phyloP scores from a whole-genome alignment of 2,888 invertebrate genomes.

The Harpagoxenus sublaevis region DNA sequence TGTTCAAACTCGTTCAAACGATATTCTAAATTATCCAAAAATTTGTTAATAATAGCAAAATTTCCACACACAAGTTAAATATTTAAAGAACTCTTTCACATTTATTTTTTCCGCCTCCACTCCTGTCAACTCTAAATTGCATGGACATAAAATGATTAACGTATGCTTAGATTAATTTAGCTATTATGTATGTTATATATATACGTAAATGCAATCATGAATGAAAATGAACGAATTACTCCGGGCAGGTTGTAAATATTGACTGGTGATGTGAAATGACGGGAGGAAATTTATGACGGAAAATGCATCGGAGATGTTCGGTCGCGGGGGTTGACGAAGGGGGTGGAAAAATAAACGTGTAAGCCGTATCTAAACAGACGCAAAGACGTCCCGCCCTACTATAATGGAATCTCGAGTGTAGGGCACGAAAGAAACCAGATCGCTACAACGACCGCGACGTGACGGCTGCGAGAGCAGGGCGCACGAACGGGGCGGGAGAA shows the following conservation, averaged over 20 bases:
- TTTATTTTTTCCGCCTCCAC: not conserved
- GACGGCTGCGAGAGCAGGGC: not conserved
- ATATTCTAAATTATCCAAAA: not conserved
- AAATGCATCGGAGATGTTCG: not conserved
- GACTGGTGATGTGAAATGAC: not conserved
- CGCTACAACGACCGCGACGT: not conserved
- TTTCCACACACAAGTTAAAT: not conserved
- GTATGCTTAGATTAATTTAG: constrained; percentile 8
- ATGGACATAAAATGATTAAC: not conserved
- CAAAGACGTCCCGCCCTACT: not conserved
- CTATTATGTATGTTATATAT: not conserved
- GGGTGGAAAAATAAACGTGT: not conserved
- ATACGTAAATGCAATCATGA: not conserved
- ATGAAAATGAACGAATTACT: constrained; percentile 16
- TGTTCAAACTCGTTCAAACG: not conserved
- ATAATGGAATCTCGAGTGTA: constrained; percentile 19
- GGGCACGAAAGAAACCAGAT: constrained; percentile 17
- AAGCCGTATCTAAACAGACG: not conserved
- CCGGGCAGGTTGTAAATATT: not conserved
- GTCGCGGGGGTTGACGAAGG: not conserved
- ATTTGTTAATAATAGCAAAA: not conserved
- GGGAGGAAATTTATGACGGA: not conserved
- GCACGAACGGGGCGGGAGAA: not conserved
- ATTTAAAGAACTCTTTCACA: not conserved
- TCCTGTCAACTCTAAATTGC: not conserved